Conservation (phyloP, 2,888 invertebrate genomes). For the Hyalella azteca region DNA sequence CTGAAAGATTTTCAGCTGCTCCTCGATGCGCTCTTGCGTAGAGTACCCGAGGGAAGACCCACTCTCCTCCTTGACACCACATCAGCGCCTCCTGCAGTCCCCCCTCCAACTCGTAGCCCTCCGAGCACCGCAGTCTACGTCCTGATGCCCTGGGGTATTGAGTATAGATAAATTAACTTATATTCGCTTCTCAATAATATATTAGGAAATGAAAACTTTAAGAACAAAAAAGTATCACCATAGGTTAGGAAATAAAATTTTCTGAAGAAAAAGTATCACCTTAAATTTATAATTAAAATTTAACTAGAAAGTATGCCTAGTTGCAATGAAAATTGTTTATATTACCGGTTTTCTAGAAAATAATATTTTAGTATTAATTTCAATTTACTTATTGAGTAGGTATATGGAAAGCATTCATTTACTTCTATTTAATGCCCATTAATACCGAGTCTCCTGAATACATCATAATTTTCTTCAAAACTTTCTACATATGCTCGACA, state of each 20-base stretch:
- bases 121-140: not conserved
- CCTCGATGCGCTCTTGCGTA: not conserved
- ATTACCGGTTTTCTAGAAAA: not conserved
- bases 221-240: not conserved
- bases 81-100: not conserved
- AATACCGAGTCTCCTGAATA: too few species aligned
- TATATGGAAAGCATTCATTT: too few species aligned
- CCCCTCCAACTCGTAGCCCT: not conserved
- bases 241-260: too few species aligned
- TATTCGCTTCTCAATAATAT: not conserved
- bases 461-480: too few species aligned
- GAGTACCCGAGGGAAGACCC: conserved; percentile 3
- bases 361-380: not conserved
- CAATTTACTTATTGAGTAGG: too few species aligned
- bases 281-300: too few species aligned
- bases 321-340: not conserved
- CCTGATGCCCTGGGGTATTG: not conserved
- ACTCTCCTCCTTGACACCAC: not conserved
- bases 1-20: not conserved
- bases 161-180: not conserved
- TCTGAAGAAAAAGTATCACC: too few species aligned
- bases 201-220: not conserved
- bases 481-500: too few species aligned
- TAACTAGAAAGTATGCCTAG: not conserved
- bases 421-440: too few species aligned